Base-by-base conservation (phyloP, 2,113 vertebrate species). In the Platichthys flesus region DNA sequence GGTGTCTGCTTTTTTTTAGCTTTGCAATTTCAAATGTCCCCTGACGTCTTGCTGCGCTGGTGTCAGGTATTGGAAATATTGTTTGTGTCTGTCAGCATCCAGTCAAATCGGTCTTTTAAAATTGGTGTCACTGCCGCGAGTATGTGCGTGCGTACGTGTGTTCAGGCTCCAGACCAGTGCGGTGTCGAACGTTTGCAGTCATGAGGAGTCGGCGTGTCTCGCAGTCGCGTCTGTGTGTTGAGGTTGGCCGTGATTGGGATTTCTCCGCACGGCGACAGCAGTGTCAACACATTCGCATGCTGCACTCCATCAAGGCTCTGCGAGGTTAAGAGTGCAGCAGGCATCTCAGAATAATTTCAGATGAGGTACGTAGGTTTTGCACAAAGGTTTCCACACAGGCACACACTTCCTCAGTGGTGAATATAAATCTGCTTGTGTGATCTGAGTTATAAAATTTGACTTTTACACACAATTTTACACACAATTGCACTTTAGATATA, bases 301-400 rank as follows among this genome's bases (percentile, higher is more conserved):
- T 73, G 77, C 89, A 81, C 88, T 89, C 75, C 67, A 88, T 91
- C 84, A 88, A 85, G 74, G 42, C 76, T 84, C 31, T 10, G 62
- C 0, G 31, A 87, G 89, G 92, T 89, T 72, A 80, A 78, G 64
- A 87, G 87, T 84, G 79, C 84, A 81, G 75, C 61, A 63, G 78
- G 74, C 31, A 84, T 69, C 86, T 87, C 77, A 79, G 63, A 84
- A 75, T 82, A 31, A 77, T 82, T 82, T 79, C 71, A 85, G 66
- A 75, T 37, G 74, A 87, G 78, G 56, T 67, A 35, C 5, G 28
- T 42, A 62, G 61, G 26, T 72, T 49, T 70, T 70, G 56, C 26
- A 69, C 21, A 28, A 45, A 57, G 55, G 28, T 40, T 74, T 51
- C 24, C 24, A 24, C 24, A 24, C 24, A 24, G 24, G 24, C 24